Evolutionary conservation across 2,797 vertebrate species (phyloP), one percentile per base, ranked within the genome.

Genomic region (Sebastes wilsoni): DNA sequence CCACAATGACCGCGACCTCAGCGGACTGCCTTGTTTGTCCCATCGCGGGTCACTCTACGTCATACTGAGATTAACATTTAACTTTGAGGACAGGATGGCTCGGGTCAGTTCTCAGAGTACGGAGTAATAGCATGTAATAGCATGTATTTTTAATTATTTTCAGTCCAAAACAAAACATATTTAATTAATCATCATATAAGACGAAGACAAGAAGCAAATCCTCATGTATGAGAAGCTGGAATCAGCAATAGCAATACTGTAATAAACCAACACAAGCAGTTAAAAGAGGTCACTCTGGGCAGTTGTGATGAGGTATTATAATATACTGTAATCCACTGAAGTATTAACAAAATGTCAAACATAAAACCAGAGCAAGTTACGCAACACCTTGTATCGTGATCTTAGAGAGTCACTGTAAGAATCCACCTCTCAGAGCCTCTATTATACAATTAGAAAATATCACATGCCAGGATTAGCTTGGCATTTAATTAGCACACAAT

Each of bases 1-100:
- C 82, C 87, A 90, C 77, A 84, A 72, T 85, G 85, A 91, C 89
- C 81, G 80, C 82, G 81, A n/a, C 67, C 71, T 77, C 59, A 32
- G 54, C 8, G 54, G 62, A 70, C 52, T 8, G 46, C 64, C 56
- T 38, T 11, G 30, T 80, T 72, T 74, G 65, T 76, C 58, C 49
- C 23, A 65, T 67, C 36, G 46, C 72, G 70, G 60, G 58, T 32
- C 30, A 61, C 6, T 56, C 13, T 30, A 8, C 22, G 2, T 59
- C 73, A 23, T 7, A 13, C 2, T 72, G 75, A 76, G 64, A 52
- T 54, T 25, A 32, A 65, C 38, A 42, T 28, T 34, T 23, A 32
- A 67, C 2, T 59, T 28, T 61, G 14, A 77, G 59, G 61, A 28
- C n/a, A 38, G 8, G 28, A 3, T 65, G 71, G 73, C 73, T 32